Conservation (phyloP, 2,888 invertebrate species). For the Crematogaster levior region DNA sequence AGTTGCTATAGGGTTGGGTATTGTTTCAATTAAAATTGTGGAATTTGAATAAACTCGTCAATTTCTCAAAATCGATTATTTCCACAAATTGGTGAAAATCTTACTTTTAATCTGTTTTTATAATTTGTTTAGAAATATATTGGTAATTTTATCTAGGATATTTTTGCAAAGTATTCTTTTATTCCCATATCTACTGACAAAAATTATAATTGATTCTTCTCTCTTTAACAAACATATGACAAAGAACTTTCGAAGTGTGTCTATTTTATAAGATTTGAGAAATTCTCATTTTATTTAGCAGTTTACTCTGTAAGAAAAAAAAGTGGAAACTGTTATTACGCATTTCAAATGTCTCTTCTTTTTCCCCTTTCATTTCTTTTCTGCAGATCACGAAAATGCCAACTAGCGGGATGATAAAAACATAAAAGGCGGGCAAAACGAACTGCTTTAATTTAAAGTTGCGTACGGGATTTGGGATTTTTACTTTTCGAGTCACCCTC, state of each 20-base stretch:
- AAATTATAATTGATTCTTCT: background rate
- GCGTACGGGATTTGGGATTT: slow-evolving; percentile 75
- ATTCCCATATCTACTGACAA: background rate
- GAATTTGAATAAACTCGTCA: background rate
- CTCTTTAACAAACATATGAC: background rate
- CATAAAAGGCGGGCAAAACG: slow-evolving; percentile 62
- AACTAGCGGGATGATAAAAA: slow-evolving; percentile 61
- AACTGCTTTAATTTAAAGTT: slow-evolving; percentile 79
- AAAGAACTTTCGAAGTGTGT: background rate
- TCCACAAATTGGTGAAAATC: background rate
- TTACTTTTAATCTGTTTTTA: background rate
- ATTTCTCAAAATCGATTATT: background rate
- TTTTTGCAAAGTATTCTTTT: background rate
- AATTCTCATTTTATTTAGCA: slow-evolving; percentile 12
- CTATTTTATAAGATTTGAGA: background rate
- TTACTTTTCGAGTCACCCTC: slow-evolving; percentile 66
- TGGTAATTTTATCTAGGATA: background rate
- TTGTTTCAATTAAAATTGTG: background rate
- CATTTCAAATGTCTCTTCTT: slow-evolving; percentile 26
- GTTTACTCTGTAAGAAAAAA: background rate
- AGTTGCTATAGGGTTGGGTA: background rate
- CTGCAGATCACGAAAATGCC: slow-evolving; percentile 55
- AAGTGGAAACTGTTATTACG: slow-evolving; percentile 20
- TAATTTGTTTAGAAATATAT: background rate
- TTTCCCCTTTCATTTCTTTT: slow-evolving; percentile 11